phyloP scores from a whole-genome alignment of 1,140 invertebrate genomes.

The Philotrypesis tridentata region DNA sequence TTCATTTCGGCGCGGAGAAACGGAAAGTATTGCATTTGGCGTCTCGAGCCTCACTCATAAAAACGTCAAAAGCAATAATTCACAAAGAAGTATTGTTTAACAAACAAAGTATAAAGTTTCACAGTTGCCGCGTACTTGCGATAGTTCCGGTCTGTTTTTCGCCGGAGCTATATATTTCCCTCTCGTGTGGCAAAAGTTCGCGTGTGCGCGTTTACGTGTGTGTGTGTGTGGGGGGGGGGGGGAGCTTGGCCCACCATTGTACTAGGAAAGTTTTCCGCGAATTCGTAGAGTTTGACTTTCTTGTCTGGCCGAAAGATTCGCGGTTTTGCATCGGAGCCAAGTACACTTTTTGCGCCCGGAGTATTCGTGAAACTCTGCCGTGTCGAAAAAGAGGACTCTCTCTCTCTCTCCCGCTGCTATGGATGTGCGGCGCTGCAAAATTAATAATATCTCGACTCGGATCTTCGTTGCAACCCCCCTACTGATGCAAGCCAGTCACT shows the following conservation, averaged over 20 bases:
- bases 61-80: constrained; percentile 3
- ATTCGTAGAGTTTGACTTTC: constrained; percentile 37
- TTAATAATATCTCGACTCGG: not conserved
- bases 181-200: not conserved
- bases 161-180: constrained; percentile 15
- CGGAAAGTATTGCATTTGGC: too few species aligned
- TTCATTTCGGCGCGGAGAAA: too few species aligned
- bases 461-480: too few species aligned
- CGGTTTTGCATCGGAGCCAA: constrained; percentile 39
- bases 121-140: constrained; percentile 3
- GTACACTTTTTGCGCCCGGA: not conserved
- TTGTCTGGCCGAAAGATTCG: constrained; percentile 27
- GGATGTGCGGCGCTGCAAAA: not conserved
- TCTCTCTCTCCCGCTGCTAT: too few species aligned
- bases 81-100: constrained; percentile 15
- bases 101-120: constrained; percentile 14
- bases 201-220: too few species aligned
- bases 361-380: not conserved
- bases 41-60: not conserved
- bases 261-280: constrained; percentile 34
- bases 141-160: constrained; percentile 20
- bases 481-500: too few species aligned
- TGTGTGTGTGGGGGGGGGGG: too few species aligned
- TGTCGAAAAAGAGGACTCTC: not conserved
- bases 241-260: constrained; percentile 23